Evolutionary conservation across 2,888 invertebrate species (phyloP).

Genomic region (Oasisia sp.): DNA sequence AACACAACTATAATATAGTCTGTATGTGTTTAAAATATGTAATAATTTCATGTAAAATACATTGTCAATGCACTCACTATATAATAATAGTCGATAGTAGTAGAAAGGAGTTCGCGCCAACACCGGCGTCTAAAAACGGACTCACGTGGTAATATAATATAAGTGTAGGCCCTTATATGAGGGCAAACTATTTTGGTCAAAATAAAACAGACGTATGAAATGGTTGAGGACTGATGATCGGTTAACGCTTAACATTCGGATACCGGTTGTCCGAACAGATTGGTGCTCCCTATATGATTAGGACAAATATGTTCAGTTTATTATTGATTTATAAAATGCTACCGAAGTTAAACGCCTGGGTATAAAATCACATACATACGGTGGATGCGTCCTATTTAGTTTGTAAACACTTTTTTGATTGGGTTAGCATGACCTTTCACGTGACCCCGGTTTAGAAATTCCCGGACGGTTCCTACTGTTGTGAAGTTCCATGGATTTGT

Average conservation of each 20-base stretch:
- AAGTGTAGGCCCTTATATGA: too few relatives aligned
- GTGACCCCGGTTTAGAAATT: constrained; percentile 31
- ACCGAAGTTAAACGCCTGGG: background rate
- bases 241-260: background rate
- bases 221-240: too few relatives aligned
- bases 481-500: constrained; percentile 18
- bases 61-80: too few relatives aligned
- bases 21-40: too few relatives aligned
- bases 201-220: background rate
- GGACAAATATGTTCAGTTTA: background rate
- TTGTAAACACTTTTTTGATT: constrained; percentile 33
- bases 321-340: background rate
- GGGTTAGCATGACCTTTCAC: constrained; percentile 29
- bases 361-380: constrained; percentile 1
- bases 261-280: background rate
- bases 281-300: background rate
- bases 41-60: too few relatives aligned
- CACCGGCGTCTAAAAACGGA: too few relatives aligned
- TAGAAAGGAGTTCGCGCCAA: too few relatives aligned
- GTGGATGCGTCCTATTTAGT: constrained; percentile 17
- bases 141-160: too few relatives aligned
- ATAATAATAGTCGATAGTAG: too few relatives aligned
- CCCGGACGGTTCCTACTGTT: constrained; percentile 33
- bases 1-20: too few relatives aligned
- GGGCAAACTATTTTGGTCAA: background rate